Evolutionary conservation across 2,113 vertebrate genomes (phyloP), one percentile per base, ranked within the genome.

Genomic region (Regulus satrapa): DNA sequence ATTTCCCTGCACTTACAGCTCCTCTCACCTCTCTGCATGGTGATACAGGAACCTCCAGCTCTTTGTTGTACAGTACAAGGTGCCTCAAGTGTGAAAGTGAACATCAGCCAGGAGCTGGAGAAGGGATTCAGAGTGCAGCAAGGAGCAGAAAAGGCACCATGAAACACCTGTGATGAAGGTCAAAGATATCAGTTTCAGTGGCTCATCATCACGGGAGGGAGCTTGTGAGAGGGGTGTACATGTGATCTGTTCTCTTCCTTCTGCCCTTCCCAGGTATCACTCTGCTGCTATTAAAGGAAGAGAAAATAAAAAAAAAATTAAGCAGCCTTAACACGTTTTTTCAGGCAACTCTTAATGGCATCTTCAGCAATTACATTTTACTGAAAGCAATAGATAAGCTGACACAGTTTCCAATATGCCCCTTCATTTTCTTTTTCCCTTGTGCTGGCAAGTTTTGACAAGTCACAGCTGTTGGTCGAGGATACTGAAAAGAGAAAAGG

Each of bases 361-460:
- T 94, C 88, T 95, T 96, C 93, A 92, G 96, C 93, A 97, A 96
- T 96, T 96, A 96, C 90, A 86, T 96, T 95, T 94, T 80, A 83
- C 85, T 96, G 94, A 96, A 95, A 94, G 94, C 55, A 67, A 8
- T 45, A 94, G 94, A 97, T 95, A 96, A 95, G 92, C 88, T 85
- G 88, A 94, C 92, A 94, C 59, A 63, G 75, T 96, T 94, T 95
- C 94, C 94, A 96, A 88, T 95, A 90, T 88, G 75, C n/a, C 94
- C 94, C 72, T 93, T 95, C 92, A 88, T 94, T 92, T 96, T 92
- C 89, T 89, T 97, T 96, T 95, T 85, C 85, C 64, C 85, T 90
- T 74, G 85, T 92, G 89, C 95, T 94, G 85, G 96, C 95, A 95
- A 95, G 94, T 96, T 96, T 96, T 96, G 95, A 96, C 96, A 97